Evolutionary conservation across 2,888 invertebrate species (phyloP).

Genomic region (Cryptus viduatorius): DNA sequence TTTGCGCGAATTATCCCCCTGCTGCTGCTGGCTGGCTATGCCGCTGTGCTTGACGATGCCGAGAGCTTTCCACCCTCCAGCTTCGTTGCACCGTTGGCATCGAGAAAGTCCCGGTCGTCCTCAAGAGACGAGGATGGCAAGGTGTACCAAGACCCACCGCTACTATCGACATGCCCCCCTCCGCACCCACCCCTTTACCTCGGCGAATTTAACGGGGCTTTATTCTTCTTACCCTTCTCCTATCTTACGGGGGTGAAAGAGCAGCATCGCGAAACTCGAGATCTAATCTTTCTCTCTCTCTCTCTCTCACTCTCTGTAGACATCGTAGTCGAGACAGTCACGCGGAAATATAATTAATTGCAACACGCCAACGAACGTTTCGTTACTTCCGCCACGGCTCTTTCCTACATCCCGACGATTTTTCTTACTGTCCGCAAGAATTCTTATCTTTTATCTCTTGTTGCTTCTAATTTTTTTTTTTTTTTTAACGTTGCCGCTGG

Average conservation of each 20-base stretch:
- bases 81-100: not conserved
- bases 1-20: slow-evolving; percentile 75
- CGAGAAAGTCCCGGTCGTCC: not conserved
- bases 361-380: slow-evolving; percentile 37
- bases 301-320: not conserved
- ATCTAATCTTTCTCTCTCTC: not conserved
- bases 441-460: not conserved
- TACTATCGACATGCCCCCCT: not conserved
- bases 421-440: slow-evolving; percentile 22
- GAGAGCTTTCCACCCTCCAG: slow-evolving; percentile 17
- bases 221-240: not conserved
- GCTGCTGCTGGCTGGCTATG: slow-evolving; percentile 45
- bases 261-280: not conserved
- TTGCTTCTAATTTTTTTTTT: slow-evolving; percentile 5
- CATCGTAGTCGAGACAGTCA: too few species aligned
- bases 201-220: not conserved
- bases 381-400: slow-evolving; percentile 33
- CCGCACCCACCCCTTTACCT: not conserved
- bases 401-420: slow-evolving; percentile 22
- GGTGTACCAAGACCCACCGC: not conserved
- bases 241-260: not conserved
- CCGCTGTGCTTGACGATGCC: not conserved
- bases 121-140: not conserved
- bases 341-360: slow-evolving; percentile 55
- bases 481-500: not conserved